Evolutionary conservation across 2,113 vertebrate genomes (phyloP).

Genomic region (Labeo rohita): DNA sequence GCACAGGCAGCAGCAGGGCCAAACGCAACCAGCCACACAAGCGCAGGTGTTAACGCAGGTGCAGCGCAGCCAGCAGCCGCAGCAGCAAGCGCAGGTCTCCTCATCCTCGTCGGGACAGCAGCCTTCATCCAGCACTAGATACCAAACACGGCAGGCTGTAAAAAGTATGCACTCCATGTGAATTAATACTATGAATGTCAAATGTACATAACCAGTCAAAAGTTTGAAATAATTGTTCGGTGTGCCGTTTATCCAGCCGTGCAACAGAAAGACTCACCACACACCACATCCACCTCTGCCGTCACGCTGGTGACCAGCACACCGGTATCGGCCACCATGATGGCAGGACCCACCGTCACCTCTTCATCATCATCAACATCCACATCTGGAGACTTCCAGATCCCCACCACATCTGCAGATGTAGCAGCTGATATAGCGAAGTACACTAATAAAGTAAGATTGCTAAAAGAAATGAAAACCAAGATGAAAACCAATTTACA

Average conservation of each 20-base stretch:
- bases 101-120: slow-evolving; percentile 64
- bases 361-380: slow-evolving; percentile 78
- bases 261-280: slow-evolving; percentile 92
- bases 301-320: slow-evolving; percentile 92
- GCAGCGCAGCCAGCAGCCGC: slow-evolving; percentile 62
- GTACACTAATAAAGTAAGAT: slow-evolving; percentile 94
- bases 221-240: no score
- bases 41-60: slow-evolving; percentile 76
- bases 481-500: not conserved
- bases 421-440: slow-evolving; percentile 97
- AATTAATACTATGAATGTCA: not conserved
- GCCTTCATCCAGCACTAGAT: slow-evolving; percentile 90
- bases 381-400: slow-evolving; percentile 81
- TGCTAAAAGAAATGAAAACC: not conserved
- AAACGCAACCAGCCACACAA: slow-evolving; percentile 58
- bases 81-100: slow-evolving; percentile 59
- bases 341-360: slow-evolving; percentile 77
- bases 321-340: slow-evolving; percentile 81
- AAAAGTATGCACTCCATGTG: slow-evolving; percentile 81
- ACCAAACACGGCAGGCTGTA: slow-evolving; percentile 94
- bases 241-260: slow-evolving; percentile 76
- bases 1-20: slow-evolving; percentile 88
- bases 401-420: slow-evolving; percentile 93
- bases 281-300: slow-evolving; percentile 87
- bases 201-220: no score